phyloP scores from a whole-genome alignment of 2,113 vertebrate genomes.

The Mustela lutreola region DNA sequence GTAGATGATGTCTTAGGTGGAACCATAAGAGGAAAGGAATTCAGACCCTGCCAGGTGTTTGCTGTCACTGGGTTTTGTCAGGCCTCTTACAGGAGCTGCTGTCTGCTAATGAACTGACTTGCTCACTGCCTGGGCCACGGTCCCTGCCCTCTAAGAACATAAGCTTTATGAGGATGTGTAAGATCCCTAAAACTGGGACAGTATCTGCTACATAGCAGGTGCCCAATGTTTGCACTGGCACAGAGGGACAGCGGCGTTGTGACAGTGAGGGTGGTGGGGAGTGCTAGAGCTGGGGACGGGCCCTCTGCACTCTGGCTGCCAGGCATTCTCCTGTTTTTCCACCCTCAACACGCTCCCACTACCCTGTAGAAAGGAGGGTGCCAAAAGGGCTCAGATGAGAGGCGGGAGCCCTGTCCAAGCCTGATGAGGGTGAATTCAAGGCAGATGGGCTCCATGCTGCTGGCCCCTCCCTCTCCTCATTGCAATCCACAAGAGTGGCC shows the following conservation, averaged over 20 bases:
- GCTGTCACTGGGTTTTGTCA: neutral
- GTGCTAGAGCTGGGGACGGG: fast-evolving
- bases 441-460: neutral
- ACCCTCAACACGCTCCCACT: neutral
- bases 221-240: neutral
- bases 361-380: neutral
- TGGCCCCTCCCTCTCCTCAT: neutral
- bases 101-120: neutral
- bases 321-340: neutral
- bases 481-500: neutral
- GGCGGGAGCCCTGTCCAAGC: neutral
- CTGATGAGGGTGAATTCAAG: neutral
- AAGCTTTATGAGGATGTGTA: neutral
- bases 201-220: fast-evolving
- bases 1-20: neutral
- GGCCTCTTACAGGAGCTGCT: neutral
- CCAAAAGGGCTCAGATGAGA: neutral
- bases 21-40: neutral
- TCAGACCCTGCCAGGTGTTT: neutral
- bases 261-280: neutral
- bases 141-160: neutral
- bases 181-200: neutral
- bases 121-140: neutral
- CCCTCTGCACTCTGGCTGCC: neutral
- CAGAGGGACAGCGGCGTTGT: neutral